phyloP scores from a whole-genome alignment of 2,797 vertebrate species.

The Tokudaia muenninki region DNA sequence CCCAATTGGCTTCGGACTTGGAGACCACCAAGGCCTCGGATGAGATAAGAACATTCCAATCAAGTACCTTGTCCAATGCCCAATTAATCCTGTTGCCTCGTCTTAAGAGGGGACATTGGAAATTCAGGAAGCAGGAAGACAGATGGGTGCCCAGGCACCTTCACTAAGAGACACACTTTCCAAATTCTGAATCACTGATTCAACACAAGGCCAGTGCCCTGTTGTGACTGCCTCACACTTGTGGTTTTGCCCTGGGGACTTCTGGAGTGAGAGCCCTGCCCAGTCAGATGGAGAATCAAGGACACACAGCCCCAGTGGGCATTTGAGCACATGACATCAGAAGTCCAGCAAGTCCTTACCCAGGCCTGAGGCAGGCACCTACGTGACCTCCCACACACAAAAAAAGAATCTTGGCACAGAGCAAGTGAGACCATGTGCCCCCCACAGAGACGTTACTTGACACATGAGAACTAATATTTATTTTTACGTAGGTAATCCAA shows the following conservation, averaged over 20 bases:
- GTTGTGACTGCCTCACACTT: background rate
- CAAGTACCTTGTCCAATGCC: slow-evolving; percentile 12
- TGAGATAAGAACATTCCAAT: background rate
- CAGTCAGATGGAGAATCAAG: background rate
- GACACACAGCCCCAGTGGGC: background rate
- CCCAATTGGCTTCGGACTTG: background rate
- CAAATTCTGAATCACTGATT: background rate
- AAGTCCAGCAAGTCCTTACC: background rate
- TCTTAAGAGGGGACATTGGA: slow-evolving; percentile 38
- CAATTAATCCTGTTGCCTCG: slow-evolving; percentile 11
- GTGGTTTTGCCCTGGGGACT: background rate
- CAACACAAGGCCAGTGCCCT: background rate
- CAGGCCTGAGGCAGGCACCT: background rate
- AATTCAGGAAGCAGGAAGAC: slow-evolving; percentile 5
- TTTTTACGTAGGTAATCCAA: slow-evolving; percentile 57
- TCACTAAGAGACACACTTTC: slow-evolving; percentile 17
- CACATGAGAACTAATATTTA: slow-evolving; percentile 46
- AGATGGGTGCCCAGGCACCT: slow-evolving; percentile 35
- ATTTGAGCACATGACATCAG: background rate
- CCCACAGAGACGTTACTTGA: slow-evolving; percentile 16
- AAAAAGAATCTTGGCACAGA: background rate
- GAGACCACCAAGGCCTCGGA: background rate
- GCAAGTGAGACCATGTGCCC: background rate
- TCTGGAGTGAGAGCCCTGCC: background rate
- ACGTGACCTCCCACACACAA: background rate